Base-by-base conservation (phyloP, 2,888 invertebrate species). In the Caenorhabditis zanzibari region DNA sequence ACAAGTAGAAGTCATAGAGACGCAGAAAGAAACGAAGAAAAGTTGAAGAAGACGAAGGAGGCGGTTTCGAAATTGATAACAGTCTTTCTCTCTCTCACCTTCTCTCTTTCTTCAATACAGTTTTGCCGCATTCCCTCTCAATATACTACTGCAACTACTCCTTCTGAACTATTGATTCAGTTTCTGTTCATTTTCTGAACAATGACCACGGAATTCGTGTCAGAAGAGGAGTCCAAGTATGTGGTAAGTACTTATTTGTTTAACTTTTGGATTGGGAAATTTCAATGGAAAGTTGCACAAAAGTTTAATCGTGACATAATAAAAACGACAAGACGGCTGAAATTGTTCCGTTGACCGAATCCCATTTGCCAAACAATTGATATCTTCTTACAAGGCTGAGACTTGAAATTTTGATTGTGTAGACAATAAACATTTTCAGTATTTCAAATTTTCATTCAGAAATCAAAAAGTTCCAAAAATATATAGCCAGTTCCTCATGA, bases 31-130 rank as follows among this genome's bases (percentile, higher is more conserved):
- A 44, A n/a, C 22, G n/a, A 52, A 22, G 52, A 44, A 61, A 61
- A 56, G 49, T 35, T 49, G 56, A 35, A 58, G 75, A 75, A 49
- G 47, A 47, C 44, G 44, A 28, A 56, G 26, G 32, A 63, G 75
- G 58, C 77, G 61, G 69, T 77, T 76, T 77, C 77, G 71, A 77
- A 77, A 71, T 71, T 77, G 77, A 77, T 77, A 77, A 77, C 77
- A 71, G 66, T 54, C 49, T 22, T 35, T 59, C 49, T 68, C 32
- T 44, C 52, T 41, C 49, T 58, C 68, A 52, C 49, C 19, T 12
- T 63, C 38, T 44, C 32, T 14, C 56, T 54, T 64, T 75, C 6
- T 56, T 28, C 66, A 54, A 47, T 63, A 26, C 63, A 56, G 41
- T 72, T 63, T 59, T 69, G 35, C 59, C 79, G 52, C 71, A 35